Conservation (phyloP, 2,888 invertebrate genomes). For the Plebejus anna region DNA sequence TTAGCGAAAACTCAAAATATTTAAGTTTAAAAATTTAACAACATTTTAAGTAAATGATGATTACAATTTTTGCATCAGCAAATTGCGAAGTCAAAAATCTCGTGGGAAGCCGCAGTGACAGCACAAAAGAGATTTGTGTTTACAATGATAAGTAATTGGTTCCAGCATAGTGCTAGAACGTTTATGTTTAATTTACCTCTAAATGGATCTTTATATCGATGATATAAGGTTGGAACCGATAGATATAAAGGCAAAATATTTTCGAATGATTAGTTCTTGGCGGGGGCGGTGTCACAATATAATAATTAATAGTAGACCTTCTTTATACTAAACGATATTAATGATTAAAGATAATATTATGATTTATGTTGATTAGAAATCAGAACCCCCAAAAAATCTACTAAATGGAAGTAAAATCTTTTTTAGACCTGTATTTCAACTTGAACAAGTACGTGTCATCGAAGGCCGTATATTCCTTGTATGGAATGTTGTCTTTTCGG, state of each 20-base stretch:
- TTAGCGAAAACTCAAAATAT: neutral
- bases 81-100: slow-evolving; percentile 47
- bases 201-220: neutral
- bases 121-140: slow-evolving; percentile 48
- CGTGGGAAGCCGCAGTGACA: slow-evolving; percentile 60
- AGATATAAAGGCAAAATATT: neutral
- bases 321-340: too few species aligned
- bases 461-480: neutral
- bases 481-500: neutral
- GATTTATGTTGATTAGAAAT: neutral
- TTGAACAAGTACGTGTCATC: neutral
- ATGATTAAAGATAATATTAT: too few species aligned
- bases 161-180: slow-evolving; percentile 41
- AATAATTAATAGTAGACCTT: neutral
- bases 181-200: neutral
- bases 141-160: slow-evolving; percentile 69
- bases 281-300: neutral
- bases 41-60: neutral
- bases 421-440: neutral
- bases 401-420: too few species aligned
- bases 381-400: neutral
- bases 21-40: neutral
- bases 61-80: slow-evolving; percentile 1
- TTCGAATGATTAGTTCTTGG: neutral
- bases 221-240: neutral